phyloP scores from a whole-genome alignment of 1,140 invertebrate genomes.

The Ostrea denselamellosa region DNA sequence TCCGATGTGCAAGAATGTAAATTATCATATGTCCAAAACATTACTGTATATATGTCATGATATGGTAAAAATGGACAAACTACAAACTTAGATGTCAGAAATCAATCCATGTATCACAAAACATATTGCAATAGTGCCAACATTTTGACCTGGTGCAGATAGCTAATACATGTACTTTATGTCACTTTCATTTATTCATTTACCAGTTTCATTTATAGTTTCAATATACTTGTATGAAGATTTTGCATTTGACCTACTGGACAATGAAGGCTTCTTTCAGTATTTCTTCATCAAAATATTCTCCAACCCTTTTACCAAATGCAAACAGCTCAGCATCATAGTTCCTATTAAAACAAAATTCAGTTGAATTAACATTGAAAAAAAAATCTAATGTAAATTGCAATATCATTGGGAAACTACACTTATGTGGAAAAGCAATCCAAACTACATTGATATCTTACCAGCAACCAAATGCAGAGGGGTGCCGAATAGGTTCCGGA shows the following conservation, averaged over 20 bases:
- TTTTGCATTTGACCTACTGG: constrained; percentile 70
- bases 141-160: too few species aligned
- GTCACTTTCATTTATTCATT: too few species aligned
- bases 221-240: background rate
- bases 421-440: background rate
- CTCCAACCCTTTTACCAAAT: constrained; percentile 91
- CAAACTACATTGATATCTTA: constrained; percentile 46
- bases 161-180: too few species aligned
- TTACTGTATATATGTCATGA: too few species aligned
- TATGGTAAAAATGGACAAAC: too few species aligned
- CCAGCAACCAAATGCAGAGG: constrained; percentile 74
- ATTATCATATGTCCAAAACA: too few species aligned
- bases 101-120: too few species aligned
- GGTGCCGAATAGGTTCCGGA: constrained; percentile 69
- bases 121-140: too few species aligned
- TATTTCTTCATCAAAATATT: constrained; percentile 87
- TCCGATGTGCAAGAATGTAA: too few species aligned
- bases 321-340: constrained; percentile 92
- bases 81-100: too few species aligned
- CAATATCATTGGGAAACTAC: background rate
- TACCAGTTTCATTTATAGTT: too few species aligned
- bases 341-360: constrained; percentile 82
- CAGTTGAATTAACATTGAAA: background rate
- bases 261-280: constrained; percentile 89
- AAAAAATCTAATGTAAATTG: too few species aligned